Base-by-base conservation (phyloP, 2,888 invertebrate genomes). In the Gastracanthus pulcherrimus region DNA sequence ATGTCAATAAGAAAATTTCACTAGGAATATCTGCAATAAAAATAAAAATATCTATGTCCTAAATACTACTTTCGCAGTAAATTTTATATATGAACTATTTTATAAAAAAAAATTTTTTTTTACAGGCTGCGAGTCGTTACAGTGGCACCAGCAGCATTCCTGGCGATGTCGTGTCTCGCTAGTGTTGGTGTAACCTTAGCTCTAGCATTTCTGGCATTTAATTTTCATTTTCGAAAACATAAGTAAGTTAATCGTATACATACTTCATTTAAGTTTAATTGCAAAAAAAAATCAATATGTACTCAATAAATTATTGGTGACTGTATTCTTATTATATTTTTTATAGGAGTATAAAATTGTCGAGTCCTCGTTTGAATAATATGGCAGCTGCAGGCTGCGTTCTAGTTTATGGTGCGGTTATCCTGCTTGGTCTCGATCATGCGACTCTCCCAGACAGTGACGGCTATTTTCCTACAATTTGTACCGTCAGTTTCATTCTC, bases 351-450 rank as follows among this genome's bases (percentile, higher is more conserved):
- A 97, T 98, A 91, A 98, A 98, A 92, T 93, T 98, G 84, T 98
- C 98, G 29, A 98, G 98, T 87, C 98, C 98, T 0, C 95, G 96
- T 84, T 93, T 98, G 80, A 98, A 98, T 93, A 98, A 98, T 92
- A 96, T 98, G 92, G 97, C 97, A 0, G 95, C 97, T 51, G 95
- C 97, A 48, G 98, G 98, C 19, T 98, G 98, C 90, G 96, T 97
- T 86, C 92, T 97, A 86, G 97, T 98, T n/a, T 98, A 98, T 92
- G 93, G 95, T 1, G 97, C 97, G 0, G 97, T 98, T 60, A 96
- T 97, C 31, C 93, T 98, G 71, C 93, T 97, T 82, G 98, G 97
- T 4, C 93, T 97, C 80, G 97, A 98, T 92, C 95, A 96, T 89
- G 95, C 96, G n/a, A 95, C 95, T 2, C 92, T 97, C 76, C 94